Evolutionary conservation across 2,888 invertebrate species (phyloP), one percentile per base, ranked within the genome.

Genomic region (Melanargia galathea): DNA sequence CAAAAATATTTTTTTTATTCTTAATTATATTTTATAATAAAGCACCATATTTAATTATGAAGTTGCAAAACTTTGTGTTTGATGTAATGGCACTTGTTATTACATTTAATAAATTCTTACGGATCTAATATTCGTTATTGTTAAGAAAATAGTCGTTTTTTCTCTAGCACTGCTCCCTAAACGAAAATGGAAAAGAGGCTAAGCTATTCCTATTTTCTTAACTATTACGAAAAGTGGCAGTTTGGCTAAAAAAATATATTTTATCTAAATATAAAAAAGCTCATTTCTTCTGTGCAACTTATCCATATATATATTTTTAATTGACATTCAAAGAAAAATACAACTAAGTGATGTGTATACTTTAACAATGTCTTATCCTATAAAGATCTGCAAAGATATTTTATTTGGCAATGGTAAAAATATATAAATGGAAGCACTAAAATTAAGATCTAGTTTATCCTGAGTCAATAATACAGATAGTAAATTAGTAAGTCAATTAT

Each of bases 391-490:
- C 63, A 55, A 75, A 69, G 67, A 73, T 73, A 71, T 70, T 68
- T 60, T 78, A 78, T 83, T 85, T 84, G 80, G 80, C 79, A 80
- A 83, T 76, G 74, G 75, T 70, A 78, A 71, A 46, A 72, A 69
- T 65, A 72, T 70, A 77, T 63, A 75, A 75, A 76, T 82, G 85
- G 86, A 87, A 87, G 87, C 85, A 78, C 85, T 83, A 80, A 71
- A 69, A 71, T 71, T 73, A 72, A 70, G 49, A 73, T 73, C 62
- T 76, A 72, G 65, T 64, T 10, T 56, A 64, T 65, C 18, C 45
- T 43, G 20, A 67, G 20, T 18, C 43, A 35, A n/a, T 56, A 59
- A 65, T 33, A 26, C 30, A 18, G 7, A 30, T 18, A 52, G 33
- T 33, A 33, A 26, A 16, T 43, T 2, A 18, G 8, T 18, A n/a